phyloP scores from a whole-genome alignment of 2,888 invertebrate genomes.

The Heliconius ethilla region DNA sequence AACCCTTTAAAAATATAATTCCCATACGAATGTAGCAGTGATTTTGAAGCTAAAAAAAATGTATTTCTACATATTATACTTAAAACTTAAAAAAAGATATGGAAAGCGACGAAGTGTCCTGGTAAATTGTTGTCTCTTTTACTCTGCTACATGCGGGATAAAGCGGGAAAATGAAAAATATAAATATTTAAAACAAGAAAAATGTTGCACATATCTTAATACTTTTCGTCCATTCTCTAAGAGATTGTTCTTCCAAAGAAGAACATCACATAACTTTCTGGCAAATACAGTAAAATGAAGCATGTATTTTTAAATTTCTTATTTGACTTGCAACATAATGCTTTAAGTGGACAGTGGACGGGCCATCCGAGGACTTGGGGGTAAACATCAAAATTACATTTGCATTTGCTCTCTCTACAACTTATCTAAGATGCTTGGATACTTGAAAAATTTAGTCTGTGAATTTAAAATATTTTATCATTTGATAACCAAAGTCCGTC shows the following conservation, averaged over 20 bases:
- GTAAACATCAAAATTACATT: conserved; percentile 24
- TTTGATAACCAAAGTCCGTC: neutral
- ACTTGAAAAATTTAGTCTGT: neutral
- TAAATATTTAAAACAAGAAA: neutral
- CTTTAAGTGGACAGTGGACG: conserved; percentile 13
- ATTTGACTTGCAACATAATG: conserved; percentile 14
- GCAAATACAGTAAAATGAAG: neutral
- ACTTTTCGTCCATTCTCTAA: neutral
- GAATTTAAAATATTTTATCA: neutral
- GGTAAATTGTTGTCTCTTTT: too few relatives aligned
- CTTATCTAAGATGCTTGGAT: neutral
- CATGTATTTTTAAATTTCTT: conserved; percentile 4
- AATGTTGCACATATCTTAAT: neutral
- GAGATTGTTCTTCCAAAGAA: neutral
- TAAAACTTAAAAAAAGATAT: too few relatives aligned
- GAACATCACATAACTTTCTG: neutral
- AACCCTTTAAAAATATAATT: conserved; percentile 33
- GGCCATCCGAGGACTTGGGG: conserved; percentile 8
- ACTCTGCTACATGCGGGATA: too few relatives aligned
- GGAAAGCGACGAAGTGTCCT: too few relatives aligned
- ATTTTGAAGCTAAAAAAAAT: too few relatives aligned
- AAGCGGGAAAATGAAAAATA: too few relatives aligned
- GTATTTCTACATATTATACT: too few relatives aligned
- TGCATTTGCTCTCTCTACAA: conserved; percentile 4
- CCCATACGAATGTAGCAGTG: conserved; percentile 22